Base-by-base conservation (phyloP, 1,140 invertebrate species). In the Ericerus pela region DNA sequence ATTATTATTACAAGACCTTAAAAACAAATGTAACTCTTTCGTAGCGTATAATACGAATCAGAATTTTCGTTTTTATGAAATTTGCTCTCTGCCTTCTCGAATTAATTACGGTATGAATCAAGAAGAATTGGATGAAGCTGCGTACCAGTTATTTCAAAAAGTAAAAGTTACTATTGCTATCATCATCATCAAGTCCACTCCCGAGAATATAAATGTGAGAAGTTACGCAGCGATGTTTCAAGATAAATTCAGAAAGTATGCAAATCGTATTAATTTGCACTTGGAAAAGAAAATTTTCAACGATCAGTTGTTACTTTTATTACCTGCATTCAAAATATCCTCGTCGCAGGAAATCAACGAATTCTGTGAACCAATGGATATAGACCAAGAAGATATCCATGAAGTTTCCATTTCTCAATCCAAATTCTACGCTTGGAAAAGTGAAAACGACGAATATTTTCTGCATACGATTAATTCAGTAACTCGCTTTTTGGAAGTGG, bases 101-200 rank as follows among this genome's bases (percentile, higher is more conserved):
- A 8, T 33, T 22, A 47, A 47, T n/a, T n/a, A n/a, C n/a, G n/a
- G n/a, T 3, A 47, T 47, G 41, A 47, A 47, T 47, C 16, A 47
- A 22, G 10, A 47, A 5, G 16, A 24, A 2, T 10, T 47, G 4
- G 12, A 47, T 24, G 41, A 47, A 47, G 41, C 41, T 5, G 10
- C 4, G 4, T 47, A 14, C 41, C 4, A 24, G 12, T 10, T 24
- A 5, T 16, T 10, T 22, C 41, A 24, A 47, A 47, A 47, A 47
- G 41, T 47, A 14, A 18, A 47, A 16, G 41, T 47, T 24, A 24
- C 41, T 14, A 14, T 47, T 5, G 41, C 20, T 24, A 3, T 47
- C 12, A 24, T 24, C 26, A 14, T 47, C 3, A 22, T 22, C 5
- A 24, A 22, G 14, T 24, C 22, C 26, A 24, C 20, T 47, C 37